Conservation (phyloP, 2,113 vertebrate species). For the Callospermophilus lateralis region DNA sequence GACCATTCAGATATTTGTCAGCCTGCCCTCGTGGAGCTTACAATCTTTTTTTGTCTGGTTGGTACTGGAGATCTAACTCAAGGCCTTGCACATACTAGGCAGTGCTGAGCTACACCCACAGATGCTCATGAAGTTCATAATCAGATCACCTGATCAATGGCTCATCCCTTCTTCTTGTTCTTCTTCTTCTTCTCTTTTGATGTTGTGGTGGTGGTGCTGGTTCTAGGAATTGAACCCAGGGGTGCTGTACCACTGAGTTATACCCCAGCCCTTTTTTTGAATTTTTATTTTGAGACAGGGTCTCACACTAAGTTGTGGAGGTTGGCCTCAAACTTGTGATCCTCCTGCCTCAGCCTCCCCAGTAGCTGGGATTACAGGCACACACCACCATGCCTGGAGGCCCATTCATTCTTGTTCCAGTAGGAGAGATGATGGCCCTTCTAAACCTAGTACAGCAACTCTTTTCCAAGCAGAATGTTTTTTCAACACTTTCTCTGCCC, state of each 20-base stretch:
- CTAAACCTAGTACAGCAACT: neutral
- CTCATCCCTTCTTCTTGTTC: neutral
- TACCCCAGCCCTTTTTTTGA: too few species aligned
- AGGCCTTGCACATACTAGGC: neutral
- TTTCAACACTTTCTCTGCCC: neutral
- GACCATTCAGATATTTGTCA: slow-evolving; percentile 53
- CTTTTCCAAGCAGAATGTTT: slow-evolving; percentile 35
- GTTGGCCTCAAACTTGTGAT: too few species aligned
- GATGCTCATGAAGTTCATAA: neutral
- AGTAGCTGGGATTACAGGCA: too few species aligned
- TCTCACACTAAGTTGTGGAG: too few species aligned
- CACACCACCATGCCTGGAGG: too few species aligned
- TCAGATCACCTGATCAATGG: neutral
- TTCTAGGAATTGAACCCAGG: too few species aligned
- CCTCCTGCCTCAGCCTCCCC: too few species aligned
- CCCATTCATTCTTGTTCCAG: neutral
- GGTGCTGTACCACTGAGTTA: too few species aligned
- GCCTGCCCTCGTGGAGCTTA: slow-evolving; percentile 56
- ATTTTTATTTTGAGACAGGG: too few species aligned
- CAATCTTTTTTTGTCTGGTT: neutral
- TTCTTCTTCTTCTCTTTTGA: too few species aligned
- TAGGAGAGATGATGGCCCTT: neutral
- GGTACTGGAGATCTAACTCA: neutral
- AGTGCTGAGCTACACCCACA: neutral
- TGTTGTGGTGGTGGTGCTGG: too few species aligned